phyloP scores from a whole-genome alignment of 2,113 vertebrate species.

The Myrmecobius fasciatus region DNA sequence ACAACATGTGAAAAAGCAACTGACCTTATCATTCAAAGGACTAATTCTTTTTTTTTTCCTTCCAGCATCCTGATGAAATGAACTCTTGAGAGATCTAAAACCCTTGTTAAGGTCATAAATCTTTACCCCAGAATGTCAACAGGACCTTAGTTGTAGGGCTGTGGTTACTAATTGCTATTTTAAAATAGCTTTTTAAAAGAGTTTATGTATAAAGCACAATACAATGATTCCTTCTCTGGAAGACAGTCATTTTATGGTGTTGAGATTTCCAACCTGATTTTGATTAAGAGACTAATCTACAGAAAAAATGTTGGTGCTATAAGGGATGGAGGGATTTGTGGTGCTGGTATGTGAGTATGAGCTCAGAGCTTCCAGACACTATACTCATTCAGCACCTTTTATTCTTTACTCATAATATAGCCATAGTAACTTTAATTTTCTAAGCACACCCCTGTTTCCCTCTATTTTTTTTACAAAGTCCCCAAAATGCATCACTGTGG shows the following conservation, averaged over 20 bases:
- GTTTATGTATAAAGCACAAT: neutral
- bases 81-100: slow-evolving; percentile 4
- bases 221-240: neutral
- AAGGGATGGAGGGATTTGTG: neutral
- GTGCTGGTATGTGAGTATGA: neutral
- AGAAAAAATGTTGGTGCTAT: neutral
- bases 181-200: neutral
- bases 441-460: neutral
- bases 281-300: neutral
- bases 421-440: neutral
- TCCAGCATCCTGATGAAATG: neutral
- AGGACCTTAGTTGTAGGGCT: slow-evolving; percentile 1
- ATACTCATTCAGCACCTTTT: neutral
- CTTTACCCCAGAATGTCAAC: neutral
- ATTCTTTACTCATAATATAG: neutral
- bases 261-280: neutral
- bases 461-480: neutral
- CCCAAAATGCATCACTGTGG: neutral
- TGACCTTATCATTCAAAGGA: neutral
- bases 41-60: slow-evolving; percentile 9
- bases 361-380: neutral
- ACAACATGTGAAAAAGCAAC: slow-evolving; percentile 23
- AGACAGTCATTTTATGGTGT: neutral
- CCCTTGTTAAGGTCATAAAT: slow-evolving; percentile 26
- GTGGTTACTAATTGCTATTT: slow-evolving; percentile 8